These are phyloP conservation scores for Tinamus guttatus DNA, from an alignment of 2,113 vertebrate genomes.

Conservation along the genomic window DNA sequence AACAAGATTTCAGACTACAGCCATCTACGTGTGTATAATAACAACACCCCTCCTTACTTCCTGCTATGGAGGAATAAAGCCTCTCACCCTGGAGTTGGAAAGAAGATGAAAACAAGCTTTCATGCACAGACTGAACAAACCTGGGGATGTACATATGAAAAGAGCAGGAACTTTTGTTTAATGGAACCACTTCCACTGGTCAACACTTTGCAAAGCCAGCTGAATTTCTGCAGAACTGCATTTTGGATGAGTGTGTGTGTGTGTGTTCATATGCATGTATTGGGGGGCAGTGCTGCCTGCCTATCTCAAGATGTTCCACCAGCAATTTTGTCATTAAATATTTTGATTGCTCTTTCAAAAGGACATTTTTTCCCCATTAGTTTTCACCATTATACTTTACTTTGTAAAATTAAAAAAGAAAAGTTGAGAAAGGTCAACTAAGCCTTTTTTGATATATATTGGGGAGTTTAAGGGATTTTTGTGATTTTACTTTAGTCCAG, in stretches of 20 bases:
- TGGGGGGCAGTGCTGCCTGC: not conserved
- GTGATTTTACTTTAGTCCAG: not conserved
- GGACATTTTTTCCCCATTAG: not conserved
- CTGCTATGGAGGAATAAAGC: not conserved
- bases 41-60: not conserved
- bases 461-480: fast-evolving
- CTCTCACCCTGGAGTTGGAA: not conserved
- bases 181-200: too few species aligned
- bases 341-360: not conserved
- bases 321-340: not conserved
- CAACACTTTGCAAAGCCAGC: not conserved
- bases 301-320: not conserved
- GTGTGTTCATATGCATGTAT: not conserved
- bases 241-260: not conserved
- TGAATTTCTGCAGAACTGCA: not conserved
- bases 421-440: not conserved
- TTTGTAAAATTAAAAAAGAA: not conserved
- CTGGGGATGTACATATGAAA: not conserved
- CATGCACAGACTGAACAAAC: not conserved
- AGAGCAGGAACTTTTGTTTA: too few species aligned
- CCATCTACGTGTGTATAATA: fast-evolving
- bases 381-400: not conserved
- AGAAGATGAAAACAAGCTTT: not conserved
- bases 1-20: not conserved
- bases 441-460: not conserved